Conservation (phyloP, 2,113 vertebrate genomes). For the Lagopus leucura region DNA sequence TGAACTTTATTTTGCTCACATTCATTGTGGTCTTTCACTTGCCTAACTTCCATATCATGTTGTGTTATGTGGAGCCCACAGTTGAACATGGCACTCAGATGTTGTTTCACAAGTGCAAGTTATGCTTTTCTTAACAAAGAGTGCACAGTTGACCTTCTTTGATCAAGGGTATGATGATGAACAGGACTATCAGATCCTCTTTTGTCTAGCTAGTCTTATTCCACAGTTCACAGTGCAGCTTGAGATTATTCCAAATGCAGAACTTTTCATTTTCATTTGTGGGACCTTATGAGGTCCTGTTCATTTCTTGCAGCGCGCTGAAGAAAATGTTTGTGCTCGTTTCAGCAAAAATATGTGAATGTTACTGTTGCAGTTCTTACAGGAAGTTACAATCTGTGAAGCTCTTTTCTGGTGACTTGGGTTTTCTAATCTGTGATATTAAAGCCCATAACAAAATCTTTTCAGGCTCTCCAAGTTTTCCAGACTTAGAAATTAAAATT, state of each 20-base stretch:
- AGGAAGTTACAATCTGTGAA: neutral
- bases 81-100: neutral
- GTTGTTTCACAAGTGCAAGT: neutral
- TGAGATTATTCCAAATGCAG: neutral
- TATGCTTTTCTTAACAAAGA: neutral
- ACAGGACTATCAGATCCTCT: neutral
- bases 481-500: neutral
- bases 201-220: neutral
- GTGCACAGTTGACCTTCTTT: neutral
- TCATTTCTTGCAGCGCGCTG: neutral
- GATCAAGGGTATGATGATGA: neutral
- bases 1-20: neutral
- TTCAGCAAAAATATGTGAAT: neutral
- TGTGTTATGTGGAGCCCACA: neutral
- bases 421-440: neutral
- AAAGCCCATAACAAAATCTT: neutral
- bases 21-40: neutral
- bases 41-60: neutral
- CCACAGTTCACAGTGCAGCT: neutral
- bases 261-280: neutral
- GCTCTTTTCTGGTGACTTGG: neutral
- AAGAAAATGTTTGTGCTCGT: neutral
- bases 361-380: neutral
- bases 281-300: neutral
- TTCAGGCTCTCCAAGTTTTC: neutral